Conservation (phyloP, 1,140 invertebrate species). For the Campoletis sonorensis region DNA sequence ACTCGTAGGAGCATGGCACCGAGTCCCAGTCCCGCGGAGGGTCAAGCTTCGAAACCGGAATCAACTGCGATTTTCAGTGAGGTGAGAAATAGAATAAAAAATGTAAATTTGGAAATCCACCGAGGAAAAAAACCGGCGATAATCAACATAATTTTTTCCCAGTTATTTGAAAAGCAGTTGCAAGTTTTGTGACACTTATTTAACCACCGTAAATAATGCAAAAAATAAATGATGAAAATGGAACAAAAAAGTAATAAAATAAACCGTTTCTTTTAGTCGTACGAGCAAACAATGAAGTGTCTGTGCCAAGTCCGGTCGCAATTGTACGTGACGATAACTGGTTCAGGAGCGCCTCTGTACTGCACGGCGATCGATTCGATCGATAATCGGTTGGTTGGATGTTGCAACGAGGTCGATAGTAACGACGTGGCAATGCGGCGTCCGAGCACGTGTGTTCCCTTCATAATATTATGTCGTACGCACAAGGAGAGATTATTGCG, state of each 20-base stretch:
- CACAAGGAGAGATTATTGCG: conserved; percentile 86
- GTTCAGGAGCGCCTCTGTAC: conserved; percentile 72
- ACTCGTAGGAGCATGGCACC: conserved; percentile 71
- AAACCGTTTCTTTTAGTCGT: conserved; percentile 61
- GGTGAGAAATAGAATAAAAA: conserved; percentile 53
- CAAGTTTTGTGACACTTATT: background rate
- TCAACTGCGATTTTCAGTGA: conserved; percentile 74
- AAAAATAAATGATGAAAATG: conserved; percentile 23
- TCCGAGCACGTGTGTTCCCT: conserved; percentile 88
- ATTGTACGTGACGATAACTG: conserved; percentile 74
- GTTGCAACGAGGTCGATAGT: conserved; percentile 84
- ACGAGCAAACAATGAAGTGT: conserved; percentile 70
- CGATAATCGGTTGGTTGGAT: conserved; percentile 87
- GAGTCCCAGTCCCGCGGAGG: conserved; percentile 74
- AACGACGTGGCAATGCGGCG: conserved; percentile 81
- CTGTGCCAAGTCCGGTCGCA: conserved; percentile 75
- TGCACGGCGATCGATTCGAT: conserved; percentile 88
- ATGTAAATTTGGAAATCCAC: no score
- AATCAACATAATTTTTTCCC: no score
- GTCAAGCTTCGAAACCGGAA: conserved; percentile 74
- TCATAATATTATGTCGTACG: conserved; percentile 88
- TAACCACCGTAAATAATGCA: background rate
- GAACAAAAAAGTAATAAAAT: background rate
- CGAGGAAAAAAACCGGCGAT: no score
- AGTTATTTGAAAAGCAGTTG: no score